Conservation (phyloP, 1,140 invertebrate genomes). For the Platorchestia sp. region DNA sequence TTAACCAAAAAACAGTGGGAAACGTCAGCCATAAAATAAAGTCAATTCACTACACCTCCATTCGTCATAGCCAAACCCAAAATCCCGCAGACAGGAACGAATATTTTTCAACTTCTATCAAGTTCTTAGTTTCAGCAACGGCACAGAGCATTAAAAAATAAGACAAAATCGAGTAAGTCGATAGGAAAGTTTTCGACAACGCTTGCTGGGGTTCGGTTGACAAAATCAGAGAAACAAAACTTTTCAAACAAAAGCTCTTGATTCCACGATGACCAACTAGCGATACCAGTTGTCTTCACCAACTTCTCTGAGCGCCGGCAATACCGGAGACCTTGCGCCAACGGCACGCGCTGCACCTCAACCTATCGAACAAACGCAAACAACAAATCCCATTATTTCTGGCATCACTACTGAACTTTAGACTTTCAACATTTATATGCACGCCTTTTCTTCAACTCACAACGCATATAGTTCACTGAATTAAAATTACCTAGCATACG, state of each 20-base stretch:
- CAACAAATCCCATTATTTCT: no score
- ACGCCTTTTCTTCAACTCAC: no score
- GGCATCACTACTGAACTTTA: no score
- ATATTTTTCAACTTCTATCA: neutral
- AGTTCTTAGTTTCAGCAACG: no score
- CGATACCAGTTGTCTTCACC: neutral
- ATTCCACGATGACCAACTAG: neutral
- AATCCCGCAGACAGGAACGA: neutral
- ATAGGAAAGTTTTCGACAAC: no score
- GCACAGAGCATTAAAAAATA: neutral
- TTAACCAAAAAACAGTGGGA: neutral
- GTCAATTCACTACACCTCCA: neutral
- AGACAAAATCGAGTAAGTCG: neutral
- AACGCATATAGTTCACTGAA: no score
- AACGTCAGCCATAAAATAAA: neutral
- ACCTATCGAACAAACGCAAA: no score
- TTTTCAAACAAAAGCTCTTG: neutral
- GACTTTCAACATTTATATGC: no score
- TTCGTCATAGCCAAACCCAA: neutral
- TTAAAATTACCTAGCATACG: no score
- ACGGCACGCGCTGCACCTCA: no score
- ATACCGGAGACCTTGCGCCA: no score
- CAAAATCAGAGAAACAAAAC: neutral
- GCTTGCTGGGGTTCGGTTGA: no score
- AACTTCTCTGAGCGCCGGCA: neutral